Evolutionary conservation across 2,888 invertebrate genomes (phyloP), one percentile per base, ranked within the genome.

Genomic region (Ganaspis brasiliensis): DNA sequence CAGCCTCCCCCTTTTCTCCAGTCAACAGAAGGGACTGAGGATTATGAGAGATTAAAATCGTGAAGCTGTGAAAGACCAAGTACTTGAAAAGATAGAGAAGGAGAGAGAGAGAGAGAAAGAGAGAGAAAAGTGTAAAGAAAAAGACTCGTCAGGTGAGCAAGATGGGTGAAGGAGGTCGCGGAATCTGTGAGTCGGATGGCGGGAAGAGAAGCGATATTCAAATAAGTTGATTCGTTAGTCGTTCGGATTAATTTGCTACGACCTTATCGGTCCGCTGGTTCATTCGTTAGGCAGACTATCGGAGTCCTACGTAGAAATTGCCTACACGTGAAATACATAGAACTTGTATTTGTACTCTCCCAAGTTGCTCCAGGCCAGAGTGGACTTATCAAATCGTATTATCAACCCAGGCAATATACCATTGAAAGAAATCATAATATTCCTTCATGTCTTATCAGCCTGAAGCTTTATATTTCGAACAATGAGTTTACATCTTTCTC

Each of bases 221-320:
- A 89, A 87, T 87, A 86, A 87, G 85, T 86, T 86, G 89, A 88
- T 88, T 89, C 88, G 88, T 89, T 89, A 88, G 88, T 87, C 87
- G 81, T 83, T 79, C 83, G 88, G 88, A 89, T 89, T 89, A 88
- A 88, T 89, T 89, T 88, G 85, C 86, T 79, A 82, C 83, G 84
- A 86, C 83, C 81, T 80, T 84, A 85, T 86, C 85, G 81, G 82
- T 85, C 85, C 86, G 86, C 78, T 78, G 72, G 82, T 78, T 87
- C 86, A 88, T 88, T 88, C 86, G 84, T 88, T 87, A 88, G 83
- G 76, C 81, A 79, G 82, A 82, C 83, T 81, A 82, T 83, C 84
- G 81, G 12, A 24, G 19, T 56, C 21, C 55, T 56, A 45, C 45
- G 12, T 45, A 45, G 45, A 45, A 45, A 45, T 56, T 56, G 61